These are phyloP conservation scores for Lanistes nyassanus DNA, from an alignment of 1,140 invertebrate genomes.

Conservation along the genomic window DNA sequence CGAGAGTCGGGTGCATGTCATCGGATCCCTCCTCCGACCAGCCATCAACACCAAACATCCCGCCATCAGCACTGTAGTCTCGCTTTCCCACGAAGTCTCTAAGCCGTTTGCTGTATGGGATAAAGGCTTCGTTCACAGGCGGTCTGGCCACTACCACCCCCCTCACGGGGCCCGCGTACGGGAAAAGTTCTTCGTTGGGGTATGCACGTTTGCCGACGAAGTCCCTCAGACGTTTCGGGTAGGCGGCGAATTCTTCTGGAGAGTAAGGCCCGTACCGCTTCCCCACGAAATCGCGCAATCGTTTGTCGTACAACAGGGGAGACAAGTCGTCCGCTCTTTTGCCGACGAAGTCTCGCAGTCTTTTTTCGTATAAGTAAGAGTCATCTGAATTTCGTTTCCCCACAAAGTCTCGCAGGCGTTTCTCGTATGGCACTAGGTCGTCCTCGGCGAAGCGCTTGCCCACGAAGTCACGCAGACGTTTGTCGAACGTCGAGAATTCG, in stretches of 20 bases:
- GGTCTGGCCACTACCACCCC: not conserved
- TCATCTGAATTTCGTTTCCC: not conserved
- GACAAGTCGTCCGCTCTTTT: not conserved
- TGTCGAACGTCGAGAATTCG: not conserved
- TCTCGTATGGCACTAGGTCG: not conserved
- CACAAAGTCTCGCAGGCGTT: constrained; percentile 10
- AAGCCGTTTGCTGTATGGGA: not conserved
- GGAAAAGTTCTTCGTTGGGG: too few species aligned
- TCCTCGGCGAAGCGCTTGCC: not conserved
- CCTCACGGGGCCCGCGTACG: too few species aligned
- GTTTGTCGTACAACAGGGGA: not conserved
- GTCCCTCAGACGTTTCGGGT: constrained; percentile 9
- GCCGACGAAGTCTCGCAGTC: constrained; percentile 7
- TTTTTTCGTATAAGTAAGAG: not conserved
- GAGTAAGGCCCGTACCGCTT: not conserved
- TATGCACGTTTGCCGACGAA: constrained; percentile 13
- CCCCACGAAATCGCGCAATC: constrained; percentile 11
- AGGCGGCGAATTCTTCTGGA: not conserved
- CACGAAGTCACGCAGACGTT: constrained; percentile 15
- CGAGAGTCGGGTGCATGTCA: not conserved
- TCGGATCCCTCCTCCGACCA: not conserved
- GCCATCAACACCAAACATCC: not conserved
- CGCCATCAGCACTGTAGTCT: not conserved
- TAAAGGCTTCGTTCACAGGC: too few species aligned
- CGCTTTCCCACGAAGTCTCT: constrained; percentile 18